Conservation (phyloP, 2,113 vertebrate species). For the Xenopus tropicalis region UCB_Xtro_10.0 CM004450.2:84335001-84335500, state of each 20-base stretch:
- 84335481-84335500: too few relatives aligned
- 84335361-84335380: background rate
- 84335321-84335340: conserved; percentile 10
- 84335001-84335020: too few relatives aligned
- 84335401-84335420: background rate
- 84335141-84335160: conserved; percentile 22
- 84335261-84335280: conserved; percentile 15
- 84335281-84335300: conserved; percentile 33
- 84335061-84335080: conserved; percentile 7
- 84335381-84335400: conserved; percentile 16
- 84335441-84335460: background rate
- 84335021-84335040: too few relatives aligned
- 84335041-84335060: too few relatives aligned
- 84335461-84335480: background rate
- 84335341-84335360: conserved; percentile 6
- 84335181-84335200: conserved; percentile 36
- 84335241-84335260: conserved; percentile 11
- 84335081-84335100: background rate
- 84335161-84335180: conserved; percentile 33
- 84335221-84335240: conserved; percentile 6
- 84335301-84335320: conserved; percentile 20
- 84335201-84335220: background rate
- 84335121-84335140: background rate
- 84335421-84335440: background rate
- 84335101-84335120: background rate